Percentiles rank a stretch among this genome's conserved stretches.
Evolutionary conservation across 2,888 invertebrate genomes (phyloP).

Genomic region (Fragum whitleyi): DNA sequence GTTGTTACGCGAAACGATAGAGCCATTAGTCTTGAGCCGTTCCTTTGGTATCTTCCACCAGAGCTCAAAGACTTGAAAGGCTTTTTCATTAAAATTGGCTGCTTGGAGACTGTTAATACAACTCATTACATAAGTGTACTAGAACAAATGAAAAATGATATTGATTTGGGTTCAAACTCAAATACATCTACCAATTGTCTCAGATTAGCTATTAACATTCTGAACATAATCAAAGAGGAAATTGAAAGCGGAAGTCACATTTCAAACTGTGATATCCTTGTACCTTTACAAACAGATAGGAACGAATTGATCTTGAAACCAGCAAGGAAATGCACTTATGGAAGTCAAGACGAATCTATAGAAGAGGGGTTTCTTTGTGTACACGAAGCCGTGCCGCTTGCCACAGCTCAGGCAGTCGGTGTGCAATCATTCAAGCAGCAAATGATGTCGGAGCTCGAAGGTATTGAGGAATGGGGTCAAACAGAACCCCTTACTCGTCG

Average conservation of each 20-base stretch:
- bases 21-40: slow-evolving; percentile 49
- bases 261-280: slow-evolving; percentile 18
- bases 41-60: slow-evolving; percentile 41
- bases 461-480: slow-evolving; percentile 73
- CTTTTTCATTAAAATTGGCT: slow-evolving; percentile 41
- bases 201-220: slow-evolving; percentile 22
- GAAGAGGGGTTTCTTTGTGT: slow-evolving; percentile 41
- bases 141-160: background rate
- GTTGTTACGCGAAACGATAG: slow-evolving; percentile 5
- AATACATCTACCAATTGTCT: background rate
- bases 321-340: slow-evolving; percentile 34
- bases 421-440: slow-evolving; percentile 73
- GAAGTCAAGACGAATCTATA: background rate
- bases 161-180: background rate
- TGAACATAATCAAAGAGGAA: slow-evolving; percentile 33
- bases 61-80: slow-evolving; percentile 32
- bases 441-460: slow-evolving; percentile 67
- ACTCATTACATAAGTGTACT: background rate
- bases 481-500: slow-evolving; percentile 74
- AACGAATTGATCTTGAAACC: slow-evolving; percentile 24
- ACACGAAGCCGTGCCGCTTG: slow-evolving; percentile 39
- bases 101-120: background rate
- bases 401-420: slow-evolving; percentile 71
- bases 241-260: background rate
- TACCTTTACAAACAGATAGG: slow-evolving; percentile 27